A percentile compares a stretch with the other conserved stretches of the same genome.
Conservation (phyloP, 2,797 vertebrate genomes). For the Petrocephalus schoutedeni region DNA sequence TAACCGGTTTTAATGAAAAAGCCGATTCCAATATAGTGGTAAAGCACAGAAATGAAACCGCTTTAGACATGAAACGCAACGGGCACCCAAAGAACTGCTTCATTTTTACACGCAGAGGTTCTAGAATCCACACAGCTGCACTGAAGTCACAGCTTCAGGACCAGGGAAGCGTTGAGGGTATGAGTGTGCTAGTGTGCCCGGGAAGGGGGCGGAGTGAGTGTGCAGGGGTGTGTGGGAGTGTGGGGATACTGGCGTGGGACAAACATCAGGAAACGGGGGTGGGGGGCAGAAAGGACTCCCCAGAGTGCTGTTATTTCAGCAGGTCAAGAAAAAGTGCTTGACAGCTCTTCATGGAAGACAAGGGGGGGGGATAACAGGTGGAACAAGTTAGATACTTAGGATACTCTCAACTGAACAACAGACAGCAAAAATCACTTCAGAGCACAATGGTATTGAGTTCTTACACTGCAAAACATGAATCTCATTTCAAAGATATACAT, state of each 20-base stretch:
- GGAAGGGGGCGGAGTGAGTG: neutral
- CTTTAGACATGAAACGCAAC: neutral
- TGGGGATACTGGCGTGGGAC: neutral
- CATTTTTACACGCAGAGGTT: neutral
- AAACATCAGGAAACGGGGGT: neutral
- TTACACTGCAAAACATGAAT: neutral
- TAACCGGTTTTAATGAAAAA: neutral
- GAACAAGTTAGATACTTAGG: neutral
- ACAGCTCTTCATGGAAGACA: neutral
- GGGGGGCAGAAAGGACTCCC: neutral
- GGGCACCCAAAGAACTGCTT: neutral
- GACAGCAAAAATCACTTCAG: neutral
- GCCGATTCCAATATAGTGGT: neutral
- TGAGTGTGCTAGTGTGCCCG: neutral
- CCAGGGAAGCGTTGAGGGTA: neutral
- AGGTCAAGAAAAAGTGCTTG: neutral
- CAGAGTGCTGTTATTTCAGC: neutral
- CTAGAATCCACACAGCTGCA: neutral
- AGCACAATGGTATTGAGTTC: neutral
- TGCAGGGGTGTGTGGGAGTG: neutral
- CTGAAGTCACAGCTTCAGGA: neutral
- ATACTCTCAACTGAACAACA: neutral
- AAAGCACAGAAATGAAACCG: neutral
- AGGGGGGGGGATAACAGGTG: neutral
- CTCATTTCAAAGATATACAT: neutral